Percentiles rank a stretch among this genome's conserved stretches.
Evolutionary conservation across 2,113 vertebrate genomes (phyloP).

Genomic region (Meriones unguiculatus): DNA sequence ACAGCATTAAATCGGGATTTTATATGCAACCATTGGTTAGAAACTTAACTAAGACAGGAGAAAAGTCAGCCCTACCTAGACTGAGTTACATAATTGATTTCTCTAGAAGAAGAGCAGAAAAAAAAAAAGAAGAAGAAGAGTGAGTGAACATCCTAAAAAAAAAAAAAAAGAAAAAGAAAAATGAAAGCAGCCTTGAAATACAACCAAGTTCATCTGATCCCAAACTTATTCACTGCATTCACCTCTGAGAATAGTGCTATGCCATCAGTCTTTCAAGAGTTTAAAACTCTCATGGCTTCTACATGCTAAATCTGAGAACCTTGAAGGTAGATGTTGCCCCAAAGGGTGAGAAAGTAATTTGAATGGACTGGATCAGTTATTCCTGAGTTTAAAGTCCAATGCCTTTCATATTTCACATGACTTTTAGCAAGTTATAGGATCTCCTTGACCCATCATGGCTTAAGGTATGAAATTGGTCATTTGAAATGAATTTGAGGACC

Average conservation of each 20-base stretch:
- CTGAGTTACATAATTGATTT: neutral
- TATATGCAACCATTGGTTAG: neutral
- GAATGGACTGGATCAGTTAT: neutral
- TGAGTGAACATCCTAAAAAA: neutral
- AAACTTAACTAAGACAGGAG: slow-evolving; percentile 1
- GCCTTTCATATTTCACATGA: neutral
- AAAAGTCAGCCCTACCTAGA: neutral
- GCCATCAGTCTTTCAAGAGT: neutral
- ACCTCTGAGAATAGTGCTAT: neutral
- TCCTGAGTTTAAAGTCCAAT: neutral
- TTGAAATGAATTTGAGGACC: slow-evolving; percentile 4
- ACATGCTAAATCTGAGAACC: neutral
- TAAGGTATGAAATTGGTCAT: slow-evolving; percentile 27
- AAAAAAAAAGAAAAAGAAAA: neutral
- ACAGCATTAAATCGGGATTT: neutral
- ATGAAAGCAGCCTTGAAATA: neutral
- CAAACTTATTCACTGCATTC: neutral
- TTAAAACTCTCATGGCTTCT: neutral
- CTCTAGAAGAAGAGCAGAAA: neutral
- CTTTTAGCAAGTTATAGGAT: slow-evolving; percentile 7
- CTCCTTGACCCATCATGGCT: neutral
- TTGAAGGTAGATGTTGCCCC: neutral
- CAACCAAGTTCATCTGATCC: neutral
- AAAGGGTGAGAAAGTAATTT: neutral
- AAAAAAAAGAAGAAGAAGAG: neutral